A percentile compares a stretch with the other conserved stretches of the same genome.
phyloP scores from a whole-genome alignment of 1,140 invertebrate species.

The Eriosoma lanigerum region DNA sequence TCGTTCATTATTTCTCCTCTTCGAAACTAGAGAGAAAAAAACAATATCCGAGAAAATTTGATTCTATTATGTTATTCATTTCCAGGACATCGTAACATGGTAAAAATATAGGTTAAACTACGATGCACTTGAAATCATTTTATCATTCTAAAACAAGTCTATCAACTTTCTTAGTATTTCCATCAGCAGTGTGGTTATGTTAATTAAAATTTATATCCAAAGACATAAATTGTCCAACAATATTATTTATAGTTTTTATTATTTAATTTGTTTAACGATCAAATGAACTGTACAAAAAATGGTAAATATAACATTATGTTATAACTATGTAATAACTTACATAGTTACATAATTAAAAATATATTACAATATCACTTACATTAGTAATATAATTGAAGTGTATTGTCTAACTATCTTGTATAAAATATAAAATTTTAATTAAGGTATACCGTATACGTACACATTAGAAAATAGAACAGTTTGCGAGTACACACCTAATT shows the following conservation, averaged over 20 bases:
- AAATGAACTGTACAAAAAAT: too few relatives aligned
- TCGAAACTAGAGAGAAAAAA: not conserved
- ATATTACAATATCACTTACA: too few relatives aligned
- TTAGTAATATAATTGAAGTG: too few relatives aligned
- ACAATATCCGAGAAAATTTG: not conserved
- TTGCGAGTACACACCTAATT: too few relatives aligned
- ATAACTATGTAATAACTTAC: too few relatives aligned
- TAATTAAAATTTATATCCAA: not conserved
- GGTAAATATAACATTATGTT: too few relatives aligned
- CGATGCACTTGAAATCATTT: not conserved
- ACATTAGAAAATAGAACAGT: too few relatives aligned
- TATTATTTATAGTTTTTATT: not conserved
- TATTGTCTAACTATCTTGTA: too few relatives aligned
- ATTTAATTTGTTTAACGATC: not conserved
- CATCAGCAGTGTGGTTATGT: not conserved
- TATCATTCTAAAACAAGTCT: not conserved
- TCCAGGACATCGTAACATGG: not conserved
- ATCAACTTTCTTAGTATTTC: not conserved
- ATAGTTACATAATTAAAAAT: too few relatives aligned
- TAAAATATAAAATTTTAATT: too few relatives aligned
- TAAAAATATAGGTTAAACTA: not conserved
- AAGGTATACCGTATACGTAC: too few relatives aligned
- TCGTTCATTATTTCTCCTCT: not conserved
- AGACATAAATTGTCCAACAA: not conserved
- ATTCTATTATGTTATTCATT: not conserved